These are phyloP conservation scores for Phylloscopus trochiloides DNA, from an alignment of 2,113 vertebrate species.

Conservation along the genomic window DNA sequence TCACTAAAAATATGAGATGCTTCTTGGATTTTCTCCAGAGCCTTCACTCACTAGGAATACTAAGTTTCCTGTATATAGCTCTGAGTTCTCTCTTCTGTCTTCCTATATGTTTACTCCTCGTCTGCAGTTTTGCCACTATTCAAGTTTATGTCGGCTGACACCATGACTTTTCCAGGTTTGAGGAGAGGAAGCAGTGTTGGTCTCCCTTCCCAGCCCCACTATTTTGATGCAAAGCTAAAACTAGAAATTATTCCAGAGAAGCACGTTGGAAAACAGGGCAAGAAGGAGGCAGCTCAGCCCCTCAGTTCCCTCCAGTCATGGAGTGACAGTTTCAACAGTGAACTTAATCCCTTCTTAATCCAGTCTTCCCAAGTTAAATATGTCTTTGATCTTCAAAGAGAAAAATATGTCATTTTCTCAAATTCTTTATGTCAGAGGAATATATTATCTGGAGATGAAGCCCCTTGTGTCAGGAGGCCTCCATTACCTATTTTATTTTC, in stretches of 20 bases:
- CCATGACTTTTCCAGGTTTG: not conserved
- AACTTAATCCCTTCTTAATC: slow-evolving; percentile 50
- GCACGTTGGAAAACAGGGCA: not conserved
- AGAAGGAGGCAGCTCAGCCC: not conserved
- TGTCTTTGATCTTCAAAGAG: slow-evolving; percentile 39
- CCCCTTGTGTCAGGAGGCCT: not conserved
- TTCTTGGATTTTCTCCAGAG: not conserved
- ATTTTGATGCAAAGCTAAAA: not conserved
- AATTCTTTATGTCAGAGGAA: slow-evolving; percentile 19
- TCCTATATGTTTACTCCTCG: not conserved
- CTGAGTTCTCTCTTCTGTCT: not conserved
- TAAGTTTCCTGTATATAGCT: not conserved
- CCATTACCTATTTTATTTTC: not conserved
- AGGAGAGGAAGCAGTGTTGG: not conserved
- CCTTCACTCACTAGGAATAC: not conserved
- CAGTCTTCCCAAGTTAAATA: slow-evolving; percentile 5
- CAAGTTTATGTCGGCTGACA: not conserved
- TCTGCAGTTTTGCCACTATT: not conserved
- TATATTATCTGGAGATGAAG: not conserved
- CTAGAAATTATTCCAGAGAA: not conserved
- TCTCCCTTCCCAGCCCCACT: not conserved
- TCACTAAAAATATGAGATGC: not conserved
- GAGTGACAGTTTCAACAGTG: slow-evolving; percentile 7
- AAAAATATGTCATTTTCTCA: not conserved
- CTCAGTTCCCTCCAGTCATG: not conserved